phyloP scores from a whole-genome alignment of 1,140 invertebrate genomes.

The Lasioglossum albipes region DNA sequence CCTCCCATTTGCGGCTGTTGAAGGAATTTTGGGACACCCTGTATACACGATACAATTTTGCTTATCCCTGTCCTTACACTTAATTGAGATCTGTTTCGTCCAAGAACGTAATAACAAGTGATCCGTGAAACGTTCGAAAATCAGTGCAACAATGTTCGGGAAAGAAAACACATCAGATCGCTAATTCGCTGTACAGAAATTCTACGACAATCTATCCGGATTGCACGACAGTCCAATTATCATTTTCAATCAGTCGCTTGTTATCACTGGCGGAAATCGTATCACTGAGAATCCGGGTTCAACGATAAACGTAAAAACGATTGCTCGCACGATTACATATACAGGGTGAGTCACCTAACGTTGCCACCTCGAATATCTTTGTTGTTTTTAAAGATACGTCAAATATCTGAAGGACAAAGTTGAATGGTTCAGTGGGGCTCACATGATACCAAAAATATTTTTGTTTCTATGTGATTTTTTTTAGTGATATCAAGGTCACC shows the following conservation, averaged over 20 bases:
- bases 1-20: too few species aligned
- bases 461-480: too few species aligned
- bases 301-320: background rate
- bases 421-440: too few species aligned
- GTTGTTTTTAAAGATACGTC: too few species aligned
- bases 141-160: background rate
- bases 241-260: conserved; percentile 17
- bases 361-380: too few species aligned
- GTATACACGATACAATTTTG: conserved; percentile 27
- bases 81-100: background rate
- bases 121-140: background rate
- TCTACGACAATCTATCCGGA: conserved; percentile 2
- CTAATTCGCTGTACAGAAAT: conserved; percentile 17
- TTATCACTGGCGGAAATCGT: conserved; percentile 22
- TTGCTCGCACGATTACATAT: conserved; percentile 1
- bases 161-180: background rate
- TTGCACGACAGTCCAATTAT: background rate
- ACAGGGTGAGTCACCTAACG: too few species aligned
- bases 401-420: too few species aligned
- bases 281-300: conserved; percentile 2
- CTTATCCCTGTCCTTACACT: background rate
- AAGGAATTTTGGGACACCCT: too few species aligned
- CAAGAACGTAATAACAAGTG: background rate
- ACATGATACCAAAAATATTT: too few species aligned
- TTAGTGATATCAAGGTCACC: too few species aligned